These are phyloP conservation scores for Xiphorhynchus erythropygius DNA, from an alignment of 2,797 vertebrate species.

Conservation along the genomic window DNA sequence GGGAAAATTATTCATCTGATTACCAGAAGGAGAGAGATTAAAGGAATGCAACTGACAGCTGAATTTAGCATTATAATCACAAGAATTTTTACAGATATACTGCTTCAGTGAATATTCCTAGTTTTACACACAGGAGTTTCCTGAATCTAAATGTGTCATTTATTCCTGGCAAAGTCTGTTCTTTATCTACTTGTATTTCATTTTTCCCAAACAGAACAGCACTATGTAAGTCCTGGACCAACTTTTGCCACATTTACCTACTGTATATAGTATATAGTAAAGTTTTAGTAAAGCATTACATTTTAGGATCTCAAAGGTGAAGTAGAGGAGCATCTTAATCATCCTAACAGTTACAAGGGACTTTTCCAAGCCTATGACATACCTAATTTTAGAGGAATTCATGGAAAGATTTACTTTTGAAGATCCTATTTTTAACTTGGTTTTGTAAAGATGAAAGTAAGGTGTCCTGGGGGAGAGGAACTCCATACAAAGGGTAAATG, in stretches of 20 bases:
- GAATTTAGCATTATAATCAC: slow-evolving; percentile 52
- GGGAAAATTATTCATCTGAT: slow-evolving; percentile 19
- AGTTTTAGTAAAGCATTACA: slow-evolving; percentile 4
- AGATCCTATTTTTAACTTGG: not conserved
- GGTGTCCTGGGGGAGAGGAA: not conserved
- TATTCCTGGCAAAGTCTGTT: slow-evolving; percentile 64
- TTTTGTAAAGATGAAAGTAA: not conserved
- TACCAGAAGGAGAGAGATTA: slow-evolving; percentile 28
- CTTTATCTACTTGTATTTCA: slow-evolving; percentile 64
- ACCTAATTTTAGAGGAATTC: not conserved
- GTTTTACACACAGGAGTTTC: slow-evolving; percentile 71
- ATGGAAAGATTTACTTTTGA: not conserved
- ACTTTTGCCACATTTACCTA: slow-evolving; percentile 31
- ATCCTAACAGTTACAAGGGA: not conserved
- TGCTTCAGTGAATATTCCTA: slow-evolving; percentile 51
- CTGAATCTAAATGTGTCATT: slow-evolving; percentile 61
- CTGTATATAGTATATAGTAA: not conserved
- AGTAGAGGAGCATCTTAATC: not conserved
- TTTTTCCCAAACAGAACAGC: slow-evolving; percentile 56
- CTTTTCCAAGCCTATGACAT: not conserved
- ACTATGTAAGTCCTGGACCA: not conserved
- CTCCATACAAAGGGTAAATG: not conserved
- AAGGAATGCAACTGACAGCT: not conserved
- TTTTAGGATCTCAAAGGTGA: not conserved
- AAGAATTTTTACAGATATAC: slow-evolving; percentile 51